Evolutionary conservation across 2,797 vertebrate genomes (phyloP).

Genomic region (Anabacerthia variegaticeps): DNA sequence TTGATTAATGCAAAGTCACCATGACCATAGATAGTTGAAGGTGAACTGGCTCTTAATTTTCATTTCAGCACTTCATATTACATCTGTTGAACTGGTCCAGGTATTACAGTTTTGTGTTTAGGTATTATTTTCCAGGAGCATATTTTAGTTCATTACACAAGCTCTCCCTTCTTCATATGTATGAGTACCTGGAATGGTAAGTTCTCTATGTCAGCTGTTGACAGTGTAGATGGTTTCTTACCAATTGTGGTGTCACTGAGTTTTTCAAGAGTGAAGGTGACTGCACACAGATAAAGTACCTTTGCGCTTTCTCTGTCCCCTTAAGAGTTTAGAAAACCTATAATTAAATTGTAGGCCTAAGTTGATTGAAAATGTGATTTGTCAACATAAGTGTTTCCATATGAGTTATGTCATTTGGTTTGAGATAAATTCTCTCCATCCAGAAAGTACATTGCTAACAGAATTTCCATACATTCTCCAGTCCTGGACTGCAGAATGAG

Average conservation of each 20-base stretch:
- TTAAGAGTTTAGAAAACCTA: not conserved
- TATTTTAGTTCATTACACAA: not conserved
- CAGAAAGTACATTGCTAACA: not conserved
- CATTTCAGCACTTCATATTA: not conserved
- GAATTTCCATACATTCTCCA: not conserved
- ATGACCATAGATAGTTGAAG: not conserved
- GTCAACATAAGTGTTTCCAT: not conserved
- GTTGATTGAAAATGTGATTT: not conserved
- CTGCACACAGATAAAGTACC: not conserved
- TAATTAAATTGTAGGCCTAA: not conserved
- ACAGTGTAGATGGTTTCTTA: not conserved
- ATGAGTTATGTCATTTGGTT: not conserved
- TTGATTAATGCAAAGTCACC: not conserved
- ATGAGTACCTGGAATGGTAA: not conserved
- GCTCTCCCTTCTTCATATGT: not conserved
- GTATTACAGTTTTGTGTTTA: not conserved
- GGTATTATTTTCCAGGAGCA: not conserved
- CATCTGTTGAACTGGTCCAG: not conserved
- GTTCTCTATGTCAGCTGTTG: not conserved
- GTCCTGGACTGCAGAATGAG: not conserved
- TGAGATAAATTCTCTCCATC: not conserved
- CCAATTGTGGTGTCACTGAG: not conserved
- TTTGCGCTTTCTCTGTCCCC: not conserved
- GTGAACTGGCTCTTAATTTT: not conserved
- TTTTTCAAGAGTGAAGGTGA: not conserved